Percentiles rank a stretch among this genome's conserved stretches.
Evolutionary conservation across 1,140 invertebrate genomes (phyloP).

Genomic region (Zaprionus nigranus): DNA sequence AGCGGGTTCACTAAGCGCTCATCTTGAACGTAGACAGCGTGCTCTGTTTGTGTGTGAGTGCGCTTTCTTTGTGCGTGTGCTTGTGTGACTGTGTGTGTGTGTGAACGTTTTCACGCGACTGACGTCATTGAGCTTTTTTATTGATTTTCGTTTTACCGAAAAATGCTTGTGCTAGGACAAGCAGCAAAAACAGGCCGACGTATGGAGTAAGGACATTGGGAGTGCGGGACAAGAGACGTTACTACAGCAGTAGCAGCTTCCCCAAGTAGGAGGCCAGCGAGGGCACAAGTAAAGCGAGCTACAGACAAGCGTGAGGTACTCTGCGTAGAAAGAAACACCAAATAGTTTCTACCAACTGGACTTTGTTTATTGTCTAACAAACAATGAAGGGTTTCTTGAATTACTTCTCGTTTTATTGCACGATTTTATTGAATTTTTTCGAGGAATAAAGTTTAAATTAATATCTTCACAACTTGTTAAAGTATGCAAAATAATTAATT

Average conservation of each 20-base stretch:
- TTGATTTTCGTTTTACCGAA: slow-evolving; percentile 77
- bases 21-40: slow-evolving; percentile 32
- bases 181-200: slow-evolving; percentile 17
- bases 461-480: too few relatives aligned
- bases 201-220: neutral
- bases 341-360: too few relatives aligned
- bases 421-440: too few relatives aligned
- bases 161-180: slow-evolving; percentile 61
- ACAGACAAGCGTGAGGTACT: too few relatives aligned
- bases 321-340: too few relatives aligned
- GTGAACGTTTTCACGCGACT: slow-evolving; percentile 50
- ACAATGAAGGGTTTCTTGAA: too few relatives aligned
- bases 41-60: slow-evolving; percentile 8
- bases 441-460: too few relatives aligned
- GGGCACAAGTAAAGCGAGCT: too few relatives aligned
- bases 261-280: too few relatives aligned
- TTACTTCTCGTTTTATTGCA: too few relatives aligned
- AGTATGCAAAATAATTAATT: too few relatives aligned
- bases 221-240: neutral
- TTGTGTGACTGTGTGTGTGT: slow-evolving; percentile 1
- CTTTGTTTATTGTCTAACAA: too few relatives aligned
- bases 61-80: slow-evolving; percentile 20
- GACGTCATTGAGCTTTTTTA: slow-evolving; percentile 84
- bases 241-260: neutral
- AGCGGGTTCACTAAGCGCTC: slow-evolving; percentile 38